These are phyloP conservation scores for Physocephala rufipes DNA, from an alignment of 2,888 invertebrate species.

Conservation along the genomic window DNA sequence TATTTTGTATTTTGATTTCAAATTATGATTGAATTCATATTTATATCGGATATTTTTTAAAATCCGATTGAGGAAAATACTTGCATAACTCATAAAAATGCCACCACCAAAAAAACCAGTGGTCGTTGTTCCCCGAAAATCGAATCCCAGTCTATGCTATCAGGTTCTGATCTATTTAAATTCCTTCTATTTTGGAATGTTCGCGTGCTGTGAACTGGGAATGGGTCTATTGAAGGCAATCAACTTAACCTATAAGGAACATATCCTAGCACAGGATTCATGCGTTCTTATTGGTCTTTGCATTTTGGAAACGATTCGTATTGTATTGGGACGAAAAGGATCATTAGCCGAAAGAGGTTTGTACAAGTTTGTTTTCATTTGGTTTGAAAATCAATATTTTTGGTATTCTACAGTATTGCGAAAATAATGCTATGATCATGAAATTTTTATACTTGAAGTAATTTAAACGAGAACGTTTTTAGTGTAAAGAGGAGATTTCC, in stretches of 20 bases:
- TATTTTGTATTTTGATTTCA: background rate
- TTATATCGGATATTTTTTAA: background rate
- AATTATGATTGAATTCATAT: no score
- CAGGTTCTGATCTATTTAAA: constrained; percentile 85
- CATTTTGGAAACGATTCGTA: constrained; percentile 81
- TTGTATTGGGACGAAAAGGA: constrained; percentile 85
- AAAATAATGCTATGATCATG: no score
- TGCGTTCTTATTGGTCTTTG: constrained; percentile 80
- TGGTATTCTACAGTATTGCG: no score
- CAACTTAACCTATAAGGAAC: constrained; percentile 80
- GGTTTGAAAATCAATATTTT: no score
- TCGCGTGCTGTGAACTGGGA: constrained; percentile 82
- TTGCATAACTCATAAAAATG: constrained; percentile 46
- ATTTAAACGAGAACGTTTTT: no score
- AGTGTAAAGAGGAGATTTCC: no score
- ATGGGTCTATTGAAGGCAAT: constrained; percentile 83
- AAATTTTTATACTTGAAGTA: no score
- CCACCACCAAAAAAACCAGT: constrained; percentile 56
- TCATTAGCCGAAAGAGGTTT: constrained; percentile 62
- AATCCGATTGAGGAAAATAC: constrained; percentile 8
- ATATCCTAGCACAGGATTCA: constrained; percentile 80
- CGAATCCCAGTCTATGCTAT: constrained; percentile 82
- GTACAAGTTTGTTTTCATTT: background rate
- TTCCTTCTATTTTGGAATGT: constrained; percentile 87
- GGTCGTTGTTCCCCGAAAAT: constrained; percentile 66